phyloP scores from a whole-genome alignment of 2,888 invertebrate genomes.

The Drosophila koepferae region DNA sequence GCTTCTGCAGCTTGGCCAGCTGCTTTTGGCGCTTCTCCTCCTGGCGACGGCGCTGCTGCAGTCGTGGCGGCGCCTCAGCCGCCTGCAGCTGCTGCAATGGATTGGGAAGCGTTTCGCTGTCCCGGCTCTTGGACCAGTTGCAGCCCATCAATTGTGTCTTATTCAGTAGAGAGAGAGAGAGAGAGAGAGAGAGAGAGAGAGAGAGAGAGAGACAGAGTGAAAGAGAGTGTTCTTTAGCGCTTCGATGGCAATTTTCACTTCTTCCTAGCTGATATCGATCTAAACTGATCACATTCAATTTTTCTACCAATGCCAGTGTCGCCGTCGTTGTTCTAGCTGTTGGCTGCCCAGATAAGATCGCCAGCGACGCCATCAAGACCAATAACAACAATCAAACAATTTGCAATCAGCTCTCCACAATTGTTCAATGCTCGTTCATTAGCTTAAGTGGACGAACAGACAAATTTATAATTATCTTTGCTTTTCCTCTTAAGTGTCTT shows the following conservation, averaged over 20 bases:
- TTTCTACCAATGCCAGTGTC: slow-evolving; percentile 20
- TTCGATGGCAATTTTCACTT: slow-evolving; percentile 8
- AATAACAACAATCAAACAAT: not conserved
- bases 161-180: not conserved
- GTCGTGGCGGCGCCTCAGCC: slow-evolving; percentile 44
- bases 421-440: not conserved
- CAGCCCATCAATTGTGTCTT: slow-evolving; percentile 75
- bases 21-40: slow-evolving; percentile 77
- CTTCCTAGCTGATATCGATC: slow-evolving; percentile 43
- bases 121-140: slow-evolving; percentile 75
- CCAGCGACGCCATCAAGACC: slow-evolving; percentile 8
- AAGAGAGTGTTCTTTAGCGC: not conserved
- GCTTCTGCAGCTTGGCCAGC: slow-evolving; percentile 76
- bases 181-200: too few relatives aligned
- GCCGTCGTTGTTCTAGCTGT: slow-evolving; percentile 1
- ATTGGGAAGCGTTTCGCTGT: slow-evolving; percentile 64
- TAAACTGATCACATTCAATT: slow-evolving; percentile 38
- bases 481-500: not conserved
- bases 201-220: not conserved
- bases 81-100: slow-evolving; percentile 79
- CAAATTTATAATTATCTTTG: not conserved
- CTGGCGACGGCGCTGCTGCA: slow-evolving; percentile 61
- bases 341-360: slow-evolving; percentile 42
- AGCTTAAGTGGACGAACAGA: not conserved
- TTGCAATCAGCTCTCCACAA: not conserved